Evolutionary conservation across 2,113 vertebrate species (phyloP), one percentile per base, ranked within the genome.

Genomic region (Stercorarius parasiticus): DNA sequence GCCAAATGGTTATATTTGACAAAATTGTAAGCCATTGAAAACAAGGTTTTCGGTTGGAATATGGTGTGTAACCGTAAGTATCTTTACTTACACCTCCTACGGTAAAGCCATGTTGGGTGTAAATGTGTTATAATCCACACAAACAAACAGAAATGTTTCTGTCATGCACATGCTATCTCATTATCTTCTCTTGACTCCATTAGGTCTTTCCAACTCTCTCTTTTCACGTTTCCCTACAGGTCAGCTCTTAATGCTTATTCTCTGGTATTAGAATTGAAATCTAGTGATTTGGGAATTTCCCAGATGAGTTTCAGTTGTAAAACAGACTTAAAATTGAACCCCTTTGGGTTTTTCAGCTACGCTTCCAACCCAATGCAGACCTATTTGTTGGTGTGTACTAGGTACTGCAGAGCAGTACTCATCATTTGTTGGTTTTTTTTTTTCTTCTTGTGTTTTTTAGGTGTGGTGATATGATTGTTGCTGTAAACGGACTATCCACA

Each of bases 391-490:
- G 25, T 55, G 50, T 36, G 27, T 82, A 20, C 19, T 43, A 26
- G 53, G 29, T 86, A 42, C 52, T 55, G 43, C 70, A 55, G 52
- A 90, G 62, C 45, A n/a, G 36, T 27, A 25, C n/a, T 78, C 45
- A 13, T 50, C 12, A 4, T 34, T 19, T 47, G 43, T 10, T 61
- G 34, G 19, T 34, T 59, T 11, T 47, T 36, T 55, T 38, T 80
- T 72, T 29, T 66, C 62, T 80, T 50, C 55, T 82, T 65, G 67
- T 96, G 43, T 88, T 61, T 93, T 92, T 52, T 82, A 99, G 99
- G 97, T 99, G 99, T 72, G 99, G 99, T 7, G 99, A 99, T 96
- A 99, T 99, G 99, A 99, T 99, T 27, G 98, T 99, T 70, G 99
- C 99, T 3, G 99, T 99, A 49, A 99, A 99, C 1, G 98, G 99